Conservation (phyloP, 2,797 vertebrate genomes). For the Ctenosaura bakeri region DNA sequence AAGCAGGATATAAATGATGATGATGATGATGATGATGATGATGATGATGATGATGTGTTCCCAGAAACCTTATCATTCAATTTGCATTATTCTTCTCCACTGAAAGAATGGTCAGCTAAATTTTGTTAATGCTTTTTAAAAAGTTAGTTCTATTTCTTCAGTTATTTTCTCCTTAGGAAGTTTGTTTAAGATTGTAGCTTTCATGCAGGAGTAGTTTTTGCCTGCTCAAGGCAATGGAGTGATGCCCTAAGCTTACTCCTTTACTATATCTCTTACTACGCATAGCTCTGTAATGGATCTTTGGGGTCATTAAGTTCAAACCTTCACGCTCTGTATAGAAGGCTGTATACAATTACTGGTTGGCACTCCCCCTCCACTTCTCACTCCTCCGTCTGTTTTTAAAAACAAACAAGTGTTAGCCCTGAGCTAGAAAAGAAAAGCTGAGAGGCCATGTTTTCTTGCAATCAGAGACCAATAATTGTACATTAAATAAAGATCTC, state of each 20-base stretch:
- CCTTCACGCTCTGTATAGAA: background rate
- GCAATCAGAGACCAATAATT: conserved; percentile 4
- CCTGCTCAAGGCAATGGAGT: background rate
- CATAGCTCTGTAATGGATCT: background rate
- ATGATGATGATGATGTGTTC: background rate
- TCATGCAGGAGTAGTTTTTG: background rate
- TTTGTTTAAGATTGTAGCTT: background rate
- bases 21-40: too few species aligned
- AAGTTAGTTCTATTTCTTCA: background rate
- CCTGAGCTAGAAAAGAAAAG: conserved; percentile 13
- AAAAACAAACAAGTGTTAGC: background rate
- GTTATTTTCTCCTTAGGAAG: background rate
- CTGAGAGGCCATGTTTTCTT: background rate
- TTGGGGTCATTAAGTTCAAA: background rate
- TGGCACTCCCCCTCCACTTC: background rate
- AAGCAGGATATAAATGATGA: too few species aligned
- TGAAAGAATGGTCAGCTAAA: background rate
- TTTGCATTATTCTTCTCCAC: background rate
- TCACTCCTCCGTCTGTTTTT: background rate
- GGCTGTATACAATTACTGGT: too few species aligned
- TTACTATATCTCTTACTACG: background rate
- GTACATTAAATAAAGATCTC: conserved; percentile 19
- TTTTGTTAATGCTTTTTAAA: background rate
- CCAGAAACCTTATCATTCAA: background rate
- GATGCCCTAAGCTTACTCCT: background rate